A percentile compares a stretch with the other conserved stretches of the same genome.
Evolutionary conservation across 1,140 invertebrate genomes (phyloP).

Genomic region (Neodiprion pinetum): DNA sequence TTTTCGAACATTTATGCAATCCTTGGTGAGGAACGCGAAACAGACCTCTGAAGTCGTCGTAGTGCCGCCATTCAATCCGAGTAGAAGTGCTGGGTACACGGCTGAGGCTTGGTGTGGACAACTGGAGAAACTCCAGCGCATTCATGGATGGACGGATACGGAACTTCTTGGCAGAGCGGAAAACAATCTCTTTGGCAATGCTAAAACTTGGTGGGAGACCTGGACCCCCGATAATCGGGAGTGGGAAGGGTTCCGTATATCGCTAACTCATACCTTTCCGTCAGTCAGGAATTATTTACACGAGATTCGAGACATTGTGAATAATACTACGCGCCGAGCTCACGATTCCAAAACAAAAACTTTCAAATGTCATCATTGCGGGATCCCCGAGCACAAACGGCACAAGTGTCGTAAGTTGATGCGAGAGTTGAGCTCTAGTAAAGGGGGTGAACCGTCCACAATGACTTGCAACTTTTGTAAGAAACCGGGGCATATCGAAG

Average conservation of each 20-base stretch:
- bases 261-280: background rate
- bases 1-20: background rate
- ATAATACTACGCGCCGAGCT: background rate
- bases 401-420: no score
- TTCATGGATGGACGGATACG: background rate
- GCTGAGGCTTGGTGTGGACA: background rate
- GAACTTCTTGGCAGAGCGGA: background rate
- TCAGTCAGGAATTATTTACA: background rate
- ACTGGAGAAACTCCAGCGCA: background rate
- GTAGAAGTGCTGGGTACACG: background rate
- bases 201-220: slow-evolving; percentile 2
- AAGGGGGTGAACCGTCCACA: no score
- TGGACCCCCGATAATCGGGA: background rate
- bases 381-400: no score
- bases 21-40: background rate
- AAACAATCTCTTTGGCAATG: background rate
- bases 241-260: background rate
- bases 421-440: no score
- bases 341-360: no score
- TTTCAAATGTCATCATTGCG: no score
- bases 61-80: background rate
- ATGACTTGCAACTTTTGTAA: no score
- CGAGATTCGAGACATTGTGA: background rate
- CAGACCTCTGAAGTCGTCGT: background rate
- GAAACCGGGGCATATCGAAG: no score